These are phyloP conservation scores for Cryptus viduatorius DNA, from an alignment of 2,888 invertebrate species.

Conservation along the genomic window DNA sequence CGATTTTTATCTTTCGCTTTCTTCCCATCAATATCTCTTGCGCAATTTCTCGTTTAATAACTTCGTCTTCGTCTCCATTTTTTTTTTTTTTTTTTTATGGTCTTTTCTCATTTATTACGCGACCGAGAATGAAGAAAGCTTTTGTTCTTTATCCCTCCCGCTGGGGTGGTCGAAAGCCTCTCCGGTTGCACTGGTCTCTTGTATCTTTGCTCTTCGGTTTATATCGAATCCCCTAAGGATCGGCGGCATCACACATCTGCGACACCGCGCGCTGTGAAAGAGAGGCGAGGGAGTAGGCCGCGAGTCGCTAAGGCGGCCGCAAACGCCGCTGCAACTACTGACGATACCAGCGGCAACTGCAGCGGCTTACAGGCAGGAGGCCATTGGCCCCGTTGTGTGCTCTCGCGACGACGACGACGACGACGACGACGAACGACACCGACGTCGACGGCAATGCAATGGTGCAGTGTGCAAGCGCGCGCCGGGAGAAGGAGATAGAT, in stretches of 20 bases:
- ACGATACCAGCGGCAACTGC: slow-evolving; percentile 27
- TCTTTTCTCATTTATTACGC: background rate
- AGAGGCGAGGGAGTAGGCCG: slow-evolving; percentile 22
- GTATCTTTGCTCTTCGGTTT: background rate
- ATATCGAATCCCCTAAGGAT: slow-evolving; percentile 34
- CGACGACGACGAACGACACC: slow-evolving; percentile 58
- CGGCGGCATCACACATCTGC: slow-evolving; percentile 12
- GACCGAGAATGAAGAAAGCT: slow-evolving; percentile 27
- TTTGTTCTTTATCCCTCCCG: slow-evolving; percentile 28
- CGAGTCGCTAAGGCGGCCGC: slow-evolving; percentile 33
- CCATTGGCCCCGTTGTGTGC: slow-evolving; percentile 74
- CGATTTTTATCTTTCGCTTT: slow-evolving; percentile 43
- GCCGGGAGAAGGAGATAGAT: slow-evolving; percentile 35
- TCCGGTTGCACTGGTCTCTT: background rate
- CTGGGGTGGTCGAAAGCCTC: slow-evolving; percentile 5
- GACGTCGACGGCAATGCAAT: slow-evolving; percentile 72
- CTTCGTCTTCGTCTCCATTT: slow-evolving; percentile 3
- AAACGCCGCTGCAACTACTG: slow-evolving; percentile 57
- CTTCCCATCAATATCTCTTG: slow-evolving; percentile 40
- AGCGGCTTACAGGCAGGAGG: slow-evolving; percentile 68
- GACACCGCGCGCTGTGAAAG: background rate
- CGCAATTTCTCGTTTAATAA: slow-evolving; percentile 21
- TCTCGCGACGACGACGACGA: slow-evolving; percentile 47
- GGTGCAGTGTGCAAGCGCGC: slow-evolving; percentile 79
- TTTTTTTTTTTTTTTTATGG: background rate